phyloP scores from a whole-genome alignment of 2,113 vertebrate genomes.

The Ameiurus melas region DNA sequence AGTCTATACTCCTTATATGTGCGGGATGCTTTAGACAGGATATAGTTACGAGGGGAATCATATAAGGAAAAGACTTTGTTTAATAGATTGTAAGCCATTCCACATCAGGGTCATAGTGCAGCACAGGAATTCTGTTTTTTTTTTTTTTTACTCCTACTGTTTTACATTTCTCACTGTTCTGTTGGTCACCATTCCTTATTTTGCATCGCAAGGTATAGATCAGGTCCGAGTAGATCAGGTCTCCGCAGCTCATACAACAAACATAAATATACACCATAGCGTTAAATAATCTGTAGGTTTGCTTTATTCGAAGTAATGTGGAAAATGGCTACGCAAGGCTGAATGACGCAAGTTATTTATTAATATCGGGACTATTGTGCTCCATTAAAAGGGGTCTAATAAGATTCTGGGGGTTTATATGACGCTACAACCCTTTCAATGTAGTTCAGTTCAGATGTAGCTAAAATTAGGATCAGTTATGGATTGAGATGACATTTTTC shows the following conservation, averaged over 20 bases:
- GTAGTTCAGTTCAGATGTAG: neutral
- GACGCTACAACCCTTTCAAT: neutral
- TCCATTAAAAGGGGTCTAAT: neutral
- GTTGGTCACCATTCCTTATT: constrained; percentile 35
- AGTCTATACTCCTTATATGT: constrained; percentile 27
- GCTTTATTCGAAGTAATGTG: neutral
- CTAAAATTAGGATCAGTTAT: no score
- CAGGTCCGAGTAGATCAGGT: neutral
- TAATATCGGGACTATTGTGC: no score
- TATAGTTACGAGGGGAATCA: neutral
- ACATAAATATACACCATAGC: neutral
- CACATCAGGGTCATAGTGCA: constrained; percentile 24
- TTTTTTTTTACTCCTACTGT: neutral
- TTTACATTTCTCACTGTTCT: neutral
- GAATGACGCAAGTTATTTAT: neutral
- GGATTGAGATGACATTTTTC: neutral
- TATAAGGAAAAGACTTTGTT: constrained; percentile 24
- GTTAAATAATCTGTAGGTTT: constrained; percentile 18
- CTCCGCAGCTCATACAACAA: neutral
- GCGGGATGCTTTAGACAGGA: constrained; percentile 17
- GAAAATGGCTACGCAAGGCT: neutral
- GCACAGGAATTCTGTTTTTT: constrained; percentile 10
- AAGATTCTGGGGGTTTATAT: neutral
- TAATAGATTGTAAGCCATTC: constrained; percentile 21
- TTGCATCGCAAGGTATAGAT: neutral